phyloP scores from a whole-genome alignment of 1,140 invertebrate species.

The Eulimnadia texana region DNA sequence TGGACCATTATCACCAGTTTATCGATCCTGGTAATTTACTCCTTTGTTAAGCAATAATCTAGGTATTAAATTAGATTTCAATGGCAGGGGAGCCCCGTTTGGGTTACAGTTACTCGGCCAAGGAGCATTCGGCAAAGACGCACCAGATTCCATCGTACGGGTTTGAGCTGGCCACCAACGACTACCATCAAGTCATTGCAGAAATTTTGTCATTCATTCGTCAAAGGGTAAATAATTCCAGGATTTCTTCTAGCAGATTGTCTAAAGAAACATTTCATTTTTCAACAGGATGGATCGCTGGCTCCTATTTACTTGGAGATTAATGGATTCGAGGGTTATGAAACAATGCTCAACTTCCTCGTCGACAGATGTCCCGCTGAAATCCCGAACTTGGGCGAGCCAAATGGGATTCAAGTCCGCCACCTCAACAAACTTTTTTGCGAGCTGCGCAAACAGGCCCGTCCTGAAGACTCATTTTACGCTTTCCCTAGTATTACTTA shows the following conservation, averaged over 20 bases:
- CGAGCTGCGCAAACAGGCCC: conserved; percentile 6
- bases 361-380: neutral
- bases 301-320: neutral
- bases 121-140: conserved; percentile 5
- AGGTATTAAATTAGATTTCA: neutral
- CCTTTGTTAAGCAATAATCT: neutral
- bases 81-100: conserved; percentile 8
- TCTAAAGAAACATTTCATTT: neutral
- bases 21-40: conserved; percentile 23
- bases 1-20: conserved; percentile 24
- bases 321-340: neutral
- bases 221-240: neutral
- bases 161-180: neutral
- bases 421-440: conserved; percentile 14
- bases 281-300: neutral
- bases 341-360: neutral
- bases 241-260: neutral
- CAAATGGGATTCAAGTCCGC: neutral
- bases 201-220: neutral
- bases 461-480: neutral
- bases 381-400: neutral
- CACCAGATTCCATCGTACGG: conserved; percentile 9
- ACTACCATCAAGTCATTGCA: conserved; percentile 1
- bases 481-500: conserved; percentile 4
- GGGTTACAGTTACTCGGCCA: conserved; percentile 13